These are phyloP conservation scores for Eubucco bourcierii DNA, from an alignment of 2,113 vertebrate species.

Conservation along the genomic window DNA sequence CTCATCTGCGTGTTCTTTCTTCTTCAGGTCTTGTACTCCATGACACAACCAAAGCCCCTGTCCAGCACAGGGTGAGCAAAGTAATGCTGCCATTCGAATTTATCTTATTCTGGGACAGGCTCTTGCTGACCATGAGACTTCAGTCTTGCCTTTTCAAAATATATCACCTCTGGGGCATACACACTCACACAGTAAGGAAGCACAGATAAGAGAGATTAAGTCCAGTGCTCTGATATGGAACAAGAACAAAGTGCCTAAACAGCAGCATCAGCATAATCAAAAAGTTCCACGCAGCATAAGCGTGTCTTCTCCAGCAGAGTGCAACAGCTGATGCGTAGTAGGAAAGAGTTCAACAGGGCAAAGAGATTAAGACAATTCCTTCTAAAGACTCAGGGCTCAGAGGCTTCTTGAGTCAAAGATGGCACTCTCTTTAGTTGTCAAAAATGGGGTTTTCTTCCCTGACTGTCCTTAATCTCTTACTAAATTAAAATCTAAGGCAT, in stretches of 20 bases:
- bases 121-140: accelerated
- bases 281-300: neutral
- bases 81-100: accelerated
- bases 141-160: accelerated
- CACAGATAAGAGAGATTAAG: neutral
- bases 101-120: accelerated
- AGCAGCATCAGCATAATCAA: neutral
- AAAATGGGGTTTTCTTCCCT: neutral
- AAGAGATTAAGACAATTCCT: neutral
- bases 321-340: neutral
- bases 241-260: neutral
- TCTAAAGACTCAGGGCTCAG: neutral
- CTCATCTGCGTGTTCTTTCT: accelerated
- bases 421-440: neutral
- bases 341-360: neutral
- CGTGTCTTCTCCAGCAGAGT: neutral
- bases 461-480: neutral
- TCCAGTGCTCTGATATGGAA: accelerated
- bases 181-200: accelerated
- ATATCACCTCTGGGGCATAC: neutral
- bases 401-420: neutral
- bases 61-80: neutral
- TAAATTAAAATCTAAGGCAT: neutral
- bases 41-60: accelerated
- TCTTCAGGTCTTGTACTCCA: neutral